A percentile compares a stretch with the other conserved stretches of the same genome.
phyloP scores from a whole-genome alignment of 2,797 vertebrate genomes.

The Pithecia hirsuta region DNA sequence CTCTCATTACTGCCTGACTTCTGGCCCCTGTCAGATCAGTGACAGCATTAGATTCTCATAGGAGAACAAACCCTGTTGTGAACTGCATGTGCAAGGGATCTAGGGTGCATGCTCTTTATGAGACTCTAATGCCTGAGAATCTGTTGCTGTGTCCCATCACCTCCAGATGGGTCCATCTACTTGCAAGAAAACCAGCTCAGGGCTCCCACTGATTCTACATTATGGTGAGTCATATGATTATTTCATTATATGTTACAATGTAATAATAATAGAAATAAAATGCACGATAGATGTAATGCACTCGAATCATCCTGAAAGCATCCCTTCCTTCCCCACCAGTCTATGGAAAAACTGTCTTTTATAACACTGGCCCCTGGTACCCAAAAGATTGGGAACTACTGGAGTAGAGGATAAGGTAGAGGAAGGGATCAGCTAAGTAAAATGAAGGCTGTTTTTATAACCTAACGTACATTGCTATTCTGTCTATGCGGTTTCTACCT shows the following conservation, averaged over 20 bases:
- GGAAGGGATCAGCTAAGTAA: not conserved
- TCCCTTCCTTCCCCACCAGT: not conserved
- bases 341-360: not conserved
- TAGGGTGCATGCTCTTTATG: not conserved
- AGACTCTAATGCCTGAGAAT: not conserved
- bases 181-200: not conserved
- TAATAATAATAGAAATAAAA: not conserved
- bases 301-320: not conserved
- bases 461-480: not conserved
- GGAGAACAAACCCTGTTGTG: not conserved
- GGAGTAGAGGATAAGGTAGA: not conserved
- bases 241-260: not conserved
- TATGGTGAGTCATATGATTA: not conserved
- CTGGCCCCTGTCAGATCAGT: not conserved
- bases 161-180: not conserved
- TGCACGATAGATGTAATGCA: not conserved
- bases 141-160: not conserved
- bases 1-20: not conserved
- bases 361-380: not conserved
- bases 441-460: not conserved
- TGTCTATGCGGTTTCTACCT: not conserved
- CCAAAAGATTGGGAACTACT: not conserved
- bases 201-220: not conserved
- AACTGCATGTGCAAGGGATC: not conserved
- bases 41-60: not conserved